phyloP scores from a whole-genome alignment of 2,113 vertebrate species.

The Oryzias celebensis region DNA sequence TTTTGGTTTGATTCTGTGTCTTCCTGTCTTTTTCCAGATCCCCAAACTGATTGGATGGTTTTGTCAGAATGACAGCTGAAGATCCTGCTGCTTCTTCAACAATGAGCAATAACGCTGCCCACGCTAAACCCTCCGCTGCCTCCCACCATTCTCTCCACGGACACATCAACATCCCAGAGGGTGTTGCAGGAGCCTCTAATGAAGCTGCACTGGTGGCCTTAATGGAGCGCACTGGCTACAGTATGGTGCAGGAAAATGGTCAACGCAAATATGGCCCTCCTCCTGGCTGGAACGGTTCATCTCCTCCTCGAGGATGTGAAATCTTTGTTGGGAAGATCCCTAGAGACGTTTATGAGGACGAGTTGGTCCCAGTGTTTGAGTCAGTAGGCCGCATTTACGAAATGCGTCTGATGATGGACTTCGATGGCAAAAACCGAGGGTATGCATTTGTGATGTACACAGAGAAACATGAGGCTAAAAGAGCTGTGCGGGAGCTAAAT shows the following conservation, averaged over 20 bases:
- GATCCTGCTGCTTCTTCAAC: conserved; percentile 86
- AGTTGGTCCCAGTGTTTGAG: conserved; percentile 95
- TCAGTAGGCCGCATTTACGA: conserved; percentile 92
- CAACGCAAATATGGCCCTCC: conserved; percentile 96
- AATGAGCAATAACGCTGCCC: conserved; percentile 84
- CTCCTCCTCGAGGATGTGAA: conserved; percentile 93
- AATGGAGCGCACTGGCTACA: conserved; percentile 92
- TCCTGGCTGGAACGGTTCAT: conserved; percentile 88
- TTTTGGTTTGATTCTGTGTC: not conserved
- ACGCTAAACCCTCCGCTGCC: conserved; percentile 55
- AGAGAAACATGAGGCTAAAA: conserved; percentile 92
- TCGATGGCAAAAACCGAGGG: conserved; percentile 96
- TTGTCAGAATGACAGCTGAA: conserved; percentile 96
- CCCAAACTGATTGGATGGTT: conserved; percentile 85
- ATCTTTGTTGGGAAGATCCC: conserved; percentile 99
- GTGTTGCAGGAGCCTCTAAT: conserved; percentile 86
- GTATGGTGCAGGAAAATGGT: conserved; percentile 95
- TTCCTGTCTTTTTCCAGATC: conserved; percentile 64
- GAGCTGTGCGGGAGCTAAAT: conserved; percentile 94
- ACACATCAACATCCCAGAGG: conserved; percentile 80
- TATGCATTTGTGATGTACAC: conserved; percentile 98
- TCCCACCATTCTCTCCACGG: conserved; percentile 71
- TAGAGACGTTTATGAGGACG: conserved; percentile 95
- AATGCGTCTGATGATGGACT: conserved; percentile 99
- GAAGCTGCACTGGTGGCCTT: conserved; percentile 87